Conservation (phyloP, 2,888 invertebrate genomes). For the Morpho helenor region DNA sequence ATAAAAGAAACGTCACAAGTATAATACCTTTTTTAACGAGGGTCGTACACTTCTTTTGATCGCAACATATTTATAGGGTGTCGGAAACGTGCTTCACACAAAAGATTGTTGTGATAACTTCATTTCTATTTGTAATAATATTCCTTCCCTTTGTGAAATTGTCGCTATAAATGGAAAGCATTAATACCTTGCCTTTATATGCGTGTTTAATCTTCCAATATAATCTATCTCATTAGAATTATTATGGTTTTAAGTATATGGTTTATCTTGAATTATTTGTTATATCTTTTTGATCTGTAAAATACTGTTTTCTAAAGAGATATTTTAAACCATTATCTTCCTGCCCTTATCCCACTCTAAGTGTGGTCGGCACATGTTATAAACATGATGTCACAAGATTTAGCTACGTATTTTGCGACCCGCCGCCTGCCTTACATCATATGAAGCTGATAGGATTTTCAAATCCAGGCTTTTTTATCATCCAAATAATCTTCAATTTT, state of each 20-base stretch:
- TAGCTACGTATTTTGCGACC: too few species aligned
- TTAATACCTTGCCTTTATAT: background rate
- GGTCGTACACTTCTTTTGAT: slow-evolving; percentile 33
- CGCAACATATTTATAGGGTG: slow-evolving; percentile 23
- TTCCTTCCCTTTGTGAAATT: slow-evolving; percentile 25
- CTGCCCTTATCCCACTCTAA: too few species aligned
- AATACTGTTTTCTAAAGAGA: too few species aligned
- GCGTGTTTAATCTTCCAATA: background rate
- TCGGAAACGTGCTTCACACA: slow-evolving; percentile 26
- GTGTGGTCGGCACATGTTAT: too few species aligned
- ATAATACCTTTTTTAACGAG: slow-evolving; percentile 42
- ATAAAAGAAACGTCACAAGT: slow-evolving; percentile 36
- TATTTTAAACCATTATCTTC: too few species aligned
- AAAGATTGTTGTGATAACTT: slow-evolving; percentile 36
- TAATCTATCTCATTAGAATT: background rate
- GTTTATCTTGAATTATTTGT: background rate
- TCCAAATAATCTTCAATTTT: too few species aligned
- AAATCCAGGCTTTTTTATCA: too few species aligned
- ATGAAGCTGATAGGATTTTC: too few species aligned
- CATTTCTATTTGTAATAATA: slow-evolving; percentile 34
- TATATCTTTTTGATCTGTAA: too few species aligned
- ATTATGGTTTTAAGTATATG: background rate
- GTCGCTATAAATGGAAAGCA: slow-evolving; percentile 8
- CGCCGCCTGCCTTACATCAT: too few species aligned
- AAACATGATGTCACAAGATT: too few species aligned